Evolutionary conservation across 2,113 vertebrate species (phyloP), one percentile per base, ranked within the genome.

Genomic region (Rhynchopsitta pachyrhyncha): DNA sequence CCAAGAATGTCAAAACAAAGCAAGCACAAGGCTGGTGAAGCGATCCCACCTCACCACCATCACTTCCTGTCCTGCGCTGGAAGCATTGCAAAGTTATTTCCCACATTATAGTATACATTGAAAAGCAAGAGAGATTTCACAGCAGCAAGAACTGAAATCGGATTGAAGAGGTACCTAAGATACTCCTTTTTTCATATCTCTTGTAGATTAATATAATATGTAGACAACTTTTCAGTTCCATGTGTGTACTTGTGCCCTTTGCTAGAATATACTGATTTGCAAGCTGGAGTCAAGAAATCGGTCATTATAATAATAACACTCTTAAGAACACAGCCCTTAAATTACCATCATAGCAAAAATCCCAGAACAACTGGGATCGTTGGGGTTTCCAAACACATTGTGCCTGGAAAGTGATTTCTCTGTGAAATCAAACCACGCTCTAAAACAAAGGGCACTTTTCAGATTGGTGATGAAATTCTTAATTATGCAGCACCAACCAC

Each of bases 381-480:
- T 41, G 28, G 27, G 31, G 37, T 42, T 42, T 76, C 86, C 66
- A 57, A 57, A 84, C n/a, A 33, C 41, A 25, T 31, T 18, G 10
- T 69, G 24, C 64, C 66, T 84, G 64, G 80, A 79, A 82, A 47
- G 71, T 7, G 37, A 53, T 92, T 85, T 85, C 67, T 87, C 78
- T 57, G 31, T 37, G 44, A 93, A 96, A 88, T 81, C 29, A 90
- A 89, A 83, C 29, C 70, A 57, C 11, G 13, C 29, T 78, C 63
- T 44, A 85, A 88, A 79, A 16, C 3, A 4, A 92, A 66, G 35
- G 57, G 66, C n/a, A 23, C 59, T 96, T 92, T 82, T 79, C 93
- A 79, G 52, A 86, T 59, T 39, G 52, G 90, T 59, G 91, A 95
- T 89, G 53, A 91, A 96, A 96, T 91, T 93, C 91, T 93, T 96